Percentiles rank a stretch among this genome's conserved stretches.
These are phyloP conservation scores for Microtus obscurus DNA, from an alignment of 2,797 vertebrate genomes.

Conservation along the genomic window DNA sequence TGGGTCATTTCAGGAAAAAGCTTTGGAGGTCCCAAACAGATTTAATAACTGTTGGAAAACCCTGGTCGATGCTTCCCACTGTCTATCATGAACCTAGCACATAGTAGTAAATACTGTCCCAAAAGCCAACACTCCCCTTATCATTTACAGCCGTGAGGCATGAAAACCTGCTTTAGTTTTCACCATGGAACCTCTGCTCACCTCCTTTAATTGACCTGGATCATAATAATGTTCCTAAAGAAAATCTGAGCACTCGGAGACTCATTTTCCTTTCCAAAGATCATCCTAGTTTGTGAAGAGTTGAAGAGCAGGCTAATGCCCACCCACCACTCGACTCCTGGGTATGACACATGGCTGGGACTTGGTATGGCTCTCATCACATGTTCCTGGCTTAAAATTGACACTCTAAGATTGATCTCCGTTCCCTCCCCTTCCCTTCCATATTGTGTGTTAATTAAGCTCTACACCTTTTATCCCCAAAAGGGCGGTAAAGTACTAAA, in stretches of 20 bases:
- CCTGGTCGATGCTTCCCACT: slow-evolving; percentile 49
- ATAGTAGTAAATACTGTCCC: slow-evolving; percentile 9
- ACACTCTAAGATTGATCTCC: slow-evolving; percentile 12
- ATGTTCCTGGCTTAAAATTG: slow-evolving; percentile 26
- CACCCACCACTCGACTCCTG: neutral
- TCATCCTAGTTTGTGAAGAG: neutral
- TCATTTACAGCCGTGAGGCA: neutral
- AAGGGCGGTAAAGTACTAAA: neutral
- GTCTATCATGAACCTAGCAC: slow-evolving; percentile 29
- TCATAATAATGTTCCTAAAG: slow-evolving; percentile 12
- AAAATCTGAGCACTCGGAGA: neutral
- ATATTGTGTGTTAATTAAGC: slow-evolving; percentile 30
- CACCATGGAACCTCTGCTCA: neutral
- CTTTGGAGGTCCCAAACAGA: slow-evolving; percentile 10
- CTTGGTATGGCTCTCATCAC: neutral
- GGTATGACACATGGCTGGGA: neutral
- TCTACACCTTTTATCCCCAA: neutral
- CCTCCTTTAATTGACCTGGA: slow-evolving; percentile 50
- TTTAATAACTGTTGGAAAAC: slow-evolving; percentile 52
- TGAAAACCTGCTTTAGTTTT: slow-evolving; percentile 62
- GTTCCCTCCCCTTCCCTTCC: slow-evolving; percentile 28
- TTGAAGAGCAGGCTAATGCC: neutral
- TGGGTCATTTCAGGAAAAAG: slow-evolving; percentile 49
- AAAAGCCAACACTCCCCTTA: neutral
- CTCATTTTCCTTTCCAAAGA: slow-evolving; percentile 20